Base-by-base conservation (phyloP, 2,113 vertebrate genomes). In the Anguilla japonica region DNA sequence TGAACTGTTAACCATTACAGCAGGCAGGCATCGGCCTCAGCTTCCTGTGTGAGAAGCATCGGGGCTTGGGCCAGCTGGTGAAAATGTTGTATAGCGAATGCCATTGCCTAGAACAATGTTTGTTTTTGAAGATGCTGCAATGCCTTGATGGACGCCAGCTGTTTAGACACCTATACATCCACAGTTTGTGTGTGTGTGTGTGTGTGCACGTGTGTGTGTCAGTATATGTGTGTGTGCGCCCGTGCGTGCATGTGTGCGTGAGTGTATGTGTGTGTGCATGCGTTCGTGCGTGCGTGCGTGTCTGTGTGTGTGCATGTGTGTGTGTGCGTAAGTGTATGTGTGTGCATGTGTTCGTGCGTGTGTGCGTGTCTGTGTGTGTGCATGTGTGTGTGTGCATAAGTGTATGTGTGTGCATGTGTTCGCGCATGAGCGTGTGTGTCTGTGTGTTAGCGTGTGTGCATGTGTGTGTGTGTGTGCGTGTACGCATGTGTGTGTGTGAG, bases 381-480 rank as follows among this genome's bases (percentile, higher is more conserved):
- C 1, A 1, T 18, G 57, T 56, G 34, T 34, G 0, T 60, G 14
- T 60, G 56, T 60, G 56, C 3, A 3, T 60, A 20, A 16, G 56
- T 60, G 14, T 60, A 13, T 83, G n/a, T 83, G 26, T 60, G 53
- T 22, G 60, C 22, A 5, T 60, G 57, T 60, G 57, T 5, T 7
- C 18, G 57, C 18, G 57, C 18, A 14, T 6, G 57, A 14, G 57
- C n/a, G n/a, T n/a, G n/a, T n/a, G 56, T 26, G 20, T 63, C 5
- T 63, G 60, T 1, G 60, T 5, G 20, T 22, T 5, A n/a, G n/a
- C n/a, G n/a, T n/a, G n/a, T n/a, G n/a, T 5, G 60, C 4, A 2
- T 22, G 60, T 75, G 83, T 88, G 83, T 82, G 80, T 50, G 85
- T 88, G 84, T 63, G 22, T 85, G 75, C 29, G 79, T 67, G 60